These are phyloP conservation scores for Choreutis nemorana DNA, from an alignment of 2,888 invertebrate genomes.

Conservation along the genomic window DNA sequence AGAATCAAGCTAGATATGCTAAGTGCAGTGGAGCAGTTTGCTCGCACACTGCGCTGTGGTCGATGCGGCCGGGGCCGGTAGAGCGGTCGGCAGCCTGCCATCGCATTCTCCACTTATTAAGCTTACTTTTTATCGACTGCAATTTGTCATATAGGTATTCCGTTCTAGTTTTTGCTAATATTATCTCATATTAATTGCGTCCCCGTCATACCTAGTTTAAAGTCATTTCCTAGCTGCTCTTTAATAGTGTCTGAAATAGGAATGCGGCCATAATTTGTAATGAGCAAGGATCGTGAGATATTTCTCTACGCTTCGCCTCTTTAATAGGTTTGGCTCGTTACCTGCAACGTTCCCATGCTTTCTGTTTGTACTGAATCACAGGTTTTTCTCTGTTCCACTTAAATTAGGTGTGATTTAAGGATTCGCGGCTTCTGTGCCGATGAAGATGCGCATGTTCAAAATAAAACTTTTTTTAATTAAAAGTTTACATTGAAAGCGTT, in stretches of 20 bases:
- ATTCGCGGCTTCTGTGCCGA: constrained; percentile 29
- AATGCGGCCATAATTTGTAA: constrained; percentile 65
- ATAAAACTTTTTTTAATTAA: too few relatives aligned
- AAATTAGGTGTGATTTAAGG: constrained; percentile 40
- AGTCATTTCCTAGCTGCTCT: constrained; percentile 32
- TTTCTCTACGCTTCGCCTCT: constrained; percentile 53
- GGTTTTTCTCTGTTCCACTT: constrained; percentile 22
- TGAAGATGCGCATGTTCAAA: constrained; percentile 24
- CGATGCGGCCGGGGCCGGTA: too few relatives aligned
- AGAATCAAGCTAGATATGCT: too few relatives aligned
- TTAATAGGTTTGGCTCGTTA: constrained; percentile 56
- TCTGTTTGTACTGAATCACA: constrained; percentile 21
- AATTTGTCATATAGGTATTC: constrained; percentile 50
- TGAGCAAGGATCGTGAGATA: constrained; percentile 57
- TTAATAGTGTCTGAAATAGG: constrained; percentile 42
- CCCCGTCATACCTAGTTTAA: constrained; percentile 14
- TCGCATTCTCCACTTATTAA: constrained; percentile 19
- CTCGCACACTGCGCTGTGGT: too few relatives aligned
- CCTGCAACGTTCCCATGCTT: constrained; percentile 53
- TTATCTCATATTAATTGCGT: constrained; percentile 46
- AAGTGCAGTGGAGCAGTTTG: too few relatives aligned
- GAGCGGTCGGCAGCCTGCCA: too few relatives aligned
- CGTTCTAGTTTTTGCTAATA: constrained; percentile 37
- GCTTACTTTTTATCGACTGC: constrained; percentile 29
- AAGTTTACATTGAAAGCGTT: too few relatives aligned